A percentile compares a stretch with the other conserved stretches of the same genome.
These are phyloP conservation scores for Amphiprion ocellaris DNA, from an alignment of 2,113 vertebrate species.

Conservation along the genomic window DNA sequence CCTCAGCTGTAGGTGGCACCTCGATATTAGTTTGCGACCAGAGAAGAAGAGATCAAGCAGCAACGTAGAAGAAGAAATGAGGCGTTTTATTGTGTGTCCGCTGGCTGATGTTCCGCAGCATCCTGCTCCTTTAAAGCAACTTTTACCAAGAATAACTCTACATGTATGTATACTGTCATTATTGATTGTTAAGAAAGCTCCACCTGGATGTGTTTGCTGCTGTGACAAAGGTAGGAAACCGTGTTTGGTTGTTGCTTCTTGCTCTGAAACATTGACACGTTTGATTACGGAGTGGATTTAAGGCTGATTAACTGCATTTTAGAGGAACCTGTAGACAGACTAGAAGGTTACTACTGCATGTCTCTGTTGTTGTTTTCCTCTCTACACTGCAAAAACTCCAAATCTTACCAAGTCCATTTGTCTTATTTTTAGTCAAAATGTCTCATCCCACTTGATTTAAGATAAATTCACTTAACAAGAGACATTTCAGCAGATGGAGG, in stretches of 20 bases:
- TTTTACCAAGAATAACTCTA: fast-evolving
- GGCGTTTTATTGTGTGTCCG: conserved; percentile 1
- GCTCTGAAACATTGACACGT: conserved; percentile 3
- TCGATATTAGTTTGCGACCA: fast-evolving
- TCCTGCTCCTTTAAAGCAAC: background rate
- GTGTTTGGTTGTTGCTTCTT: background rate
- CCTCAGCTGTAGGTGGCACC: conserved; percentile 29
- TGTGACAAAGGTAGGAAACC: conserved; percentile 27
- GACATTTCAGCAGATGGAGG: too few relatives aligned
- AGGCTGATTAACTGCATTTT: background rate
- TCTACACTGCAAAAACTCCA: conserved; percentile 12
- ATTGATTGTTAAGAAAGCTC: background rate
- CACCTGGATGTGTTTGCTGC: conserved; percentile 21
- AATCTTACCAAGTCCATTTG: too few relatives aligned
- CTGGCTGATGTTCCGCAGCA: background rate
- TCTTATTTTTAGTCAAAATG: too few relatives aligned
- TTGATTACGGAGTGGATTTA: background rate
- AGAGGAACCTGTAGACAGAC: background rate
- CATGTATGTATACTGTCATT: background rate
- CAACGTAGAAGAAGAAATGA: conserved; percentile 50
- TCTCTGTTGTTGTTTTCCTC: background rate
- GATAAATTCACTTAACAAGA: too few relatives aligned
- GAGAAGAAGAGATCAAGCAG: conserved; percentile 8
- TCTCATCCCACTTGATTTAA: too few relatives aligned
- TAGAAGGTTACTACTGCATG: background rate